phyloP scores from a whole-genome alignment of 2,888 invertebrate genomes.

The Chydorus sphaericus region DNA sequence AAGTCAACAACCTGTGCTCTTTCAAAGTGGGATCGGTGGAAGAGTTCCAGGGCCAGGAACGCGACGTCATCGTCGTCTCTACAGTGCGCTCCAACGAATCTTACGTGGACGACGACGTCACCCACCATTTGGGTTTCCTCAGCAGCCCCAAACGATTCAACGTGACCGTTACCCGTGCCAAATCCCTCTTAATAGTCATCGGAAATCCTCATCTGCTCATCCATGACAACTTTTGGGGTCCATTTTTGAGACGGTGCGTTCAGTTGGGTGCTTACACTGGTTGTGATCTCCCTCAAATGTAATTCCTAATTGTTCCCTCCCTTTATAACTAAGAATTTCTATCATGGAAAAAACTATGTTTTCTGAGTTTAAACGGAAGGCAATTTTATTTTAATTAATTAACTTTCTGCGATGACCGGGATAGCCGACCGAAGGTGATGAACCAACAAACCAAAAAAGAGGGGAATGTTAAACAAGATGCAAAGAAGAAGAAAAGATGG shows the following conservation, averaged over 20 bases:
- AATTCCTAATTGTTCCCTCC: background rate
- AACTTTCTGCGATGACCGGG: background rate
- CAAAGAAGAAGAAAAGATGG: background rate
- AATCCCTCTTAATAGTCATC: conserved; percentile 30
- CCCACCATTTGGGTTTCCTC: conserved; percentile 52
- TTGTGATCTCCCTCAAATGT: conserved; percentile 40
- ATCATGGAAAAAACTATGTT: background rate
- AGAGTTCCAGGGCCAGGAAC: conserved; percentile 74
- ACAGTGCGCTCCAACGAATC: conserved; percentile 38
- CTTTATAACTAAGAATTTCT: background rate
- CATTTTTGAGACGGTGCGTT: conserved; percentile 44
- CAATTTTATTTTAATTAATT: background rate
- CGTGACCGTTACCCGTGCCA: conserved; percentile 31
- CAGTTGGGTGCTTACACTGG: conserved; percentile 50
- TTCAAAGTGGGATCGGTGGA: conserved; percentile 68
- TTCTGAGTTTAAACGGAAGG: background rate
- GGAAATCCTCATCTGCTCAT: conserved; percentile 32
- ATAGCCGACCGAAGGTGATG: background rate
- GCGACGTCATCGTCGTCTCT: conserved; percentile 54
- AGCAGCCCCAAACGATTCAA: conserved; percentile 43
- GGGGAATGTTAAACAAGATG: no score
- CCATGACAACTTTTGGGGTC: conserved; percentile 51
- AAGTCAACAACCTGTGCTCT: conserved; percentile 31
- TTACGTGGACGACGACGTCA: conserved; percentile 24
- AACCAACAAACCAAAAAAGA: background rate